Evolutionary conservation across 2,888 invertebrate genomes (phyloP), one percentile per base, ranked within the genome.

Genomic region (Cloeon dipterum): DNA sequence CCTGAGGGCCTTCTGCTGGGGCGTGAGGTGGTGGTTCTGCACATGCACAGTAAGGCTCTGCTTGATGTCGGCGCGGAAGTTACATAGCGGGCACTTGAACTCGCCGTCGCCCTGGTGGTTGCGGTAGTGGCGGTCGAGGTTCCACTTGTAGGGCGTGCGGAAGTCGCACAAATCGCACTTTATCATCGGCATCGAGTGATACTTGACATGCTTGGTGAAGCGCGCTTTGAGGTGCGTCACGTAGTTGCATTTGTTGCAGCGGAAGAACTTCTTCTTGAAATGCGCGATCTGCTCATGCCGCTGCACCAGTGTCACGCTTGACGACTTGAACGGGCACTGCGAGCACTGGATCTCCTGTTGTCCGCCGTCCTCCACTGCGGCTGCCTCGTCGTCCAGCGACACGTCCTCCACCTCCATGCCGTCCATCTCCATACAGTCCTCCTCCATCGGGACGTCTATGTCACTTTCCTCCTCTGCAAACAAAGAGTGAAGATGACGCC

Each of bases 121-220:
- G 57, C 82, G 79, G 66, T 82, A 79, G 55, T 93, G 93, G 5
- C 91, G 68, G 54, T 91, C 91, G 57, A 86, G 64, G 59, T 91
- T 91, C 78, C 88, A 88, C 56, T 62, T 61, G 62, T 82, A 82
- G 17, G 88, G 85, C 14, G 89, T 88, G 43, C 81, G 74, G 55
- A 91, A 93, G 52, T 88, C 85, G 58, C 93, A 93, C 55, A 82
- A 74, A 40, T 76, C 76, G 56, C 91, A 93, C 58, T 88, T 86
- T 46, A 85, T 86, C 78, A 83, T 86, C 47, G 79, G 88, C 79
- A 83, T 85, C 40, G 83, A 81, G 56, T 88, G 88, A 55, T 86
- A 86, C 52, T 85, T 85, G 36, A 88, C 82, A 54, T 89, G 89
- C 54, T 89, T 89, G 40, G 85, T 85, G 53, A 74, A 89, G 40